Percentiles rank a stretch among this genome's conserved stretches.
Conservation (phyloP, 2,888 invertebrate species). For the Siphlonurus alternatus region DNA sequence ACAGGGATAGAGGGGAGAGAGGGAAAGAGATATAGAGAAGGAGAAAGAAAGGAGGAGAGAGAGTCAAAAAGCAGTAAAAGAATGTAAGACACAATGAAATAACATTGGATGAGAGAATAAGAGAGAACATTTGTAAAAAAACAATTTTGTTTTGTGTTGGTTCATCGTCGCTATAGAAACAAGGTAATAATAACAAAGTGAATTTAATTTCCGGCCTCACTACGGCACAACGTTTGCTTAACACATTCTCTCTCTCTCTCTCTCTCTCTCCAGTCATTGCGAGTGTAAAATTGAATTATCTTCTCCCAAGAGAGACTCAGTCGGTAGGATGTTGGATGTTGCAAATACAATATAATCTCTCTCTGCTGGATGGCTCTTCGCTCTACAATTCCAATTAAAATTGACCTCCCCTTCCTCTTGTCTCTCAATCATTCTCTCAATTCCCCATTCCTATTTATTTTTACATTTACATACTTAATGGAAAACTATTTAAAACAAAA, state of each 20-base stretch:
- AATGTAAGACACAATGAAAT: too few relatives aligned
- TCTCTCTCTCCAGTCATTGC: constrained; percentile 3
- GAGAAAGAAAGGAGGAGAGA: too few relatives aligned
- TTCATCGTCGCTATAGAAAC: neutral
- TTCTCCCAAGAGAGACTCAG: constrained; percentile 6
- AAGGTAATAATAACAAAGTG: neutral
- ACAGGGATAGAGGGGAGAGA: neutral
- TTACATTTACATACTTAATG: neutral
- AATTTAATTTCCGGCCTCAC: constrained; percentile 15
- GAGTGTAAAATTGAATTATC: constrained; percentile 15
- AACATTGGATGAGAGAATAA: too few relatives aligned
- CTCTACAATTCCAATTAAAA: constrained; percentile 15
- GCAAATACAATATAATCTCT: too few relatives aligned
- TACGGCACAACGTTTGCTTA: constrained; percentile 16
- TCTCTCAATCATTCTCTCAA: neutral
- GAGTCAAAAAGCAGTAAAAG: too few relatives aligned
- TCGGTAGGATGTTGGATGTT: too few relatives aligned
- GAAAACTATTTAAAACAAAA: neutral
- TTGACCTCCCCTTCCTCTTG: constrained; percentile 13
- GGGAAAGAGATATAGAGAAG: neutral
- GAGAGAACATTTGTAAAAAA: too few relatives aligned
- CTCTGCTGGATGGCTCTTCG: neutral
- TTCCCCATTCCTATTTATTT: neutral
- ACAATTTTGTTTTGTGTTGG: neutral
- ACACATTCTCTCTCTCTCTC: constrained; percentile 13